A percentile compares a stretch with the other conserved stretches of the same genome.
Conservation (phyloP, 2,797 vertebrate genomes). For the Cossypha polioptera region DNA sequence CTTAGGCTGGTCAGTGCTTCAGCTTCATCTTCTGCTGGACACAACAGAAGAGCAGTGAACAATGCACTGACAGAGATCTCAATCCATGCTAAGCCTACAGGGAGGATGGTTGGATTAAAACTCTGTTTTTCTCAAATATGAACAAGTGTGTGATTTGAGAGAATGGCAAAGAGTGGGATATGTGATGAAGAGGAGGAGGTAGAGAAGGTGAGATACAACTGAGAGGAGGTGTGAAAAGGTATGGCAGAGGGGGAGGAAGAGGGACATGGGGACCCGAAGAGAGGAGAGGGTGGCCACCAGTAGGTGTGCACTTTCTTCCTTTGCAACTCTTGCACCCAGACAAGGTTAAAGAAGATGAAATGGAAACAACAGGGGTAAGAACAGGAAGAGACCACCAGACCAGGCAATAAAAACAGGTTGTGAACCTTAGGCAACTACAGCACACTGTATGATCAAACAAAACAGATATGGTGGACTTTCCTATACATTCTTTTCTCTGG, state of each 20-base stretch:
- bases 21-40: neutral
- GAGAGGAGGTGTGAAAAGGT: neutral
- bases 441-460: neutral
- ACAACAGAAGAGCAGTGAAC: neutral
- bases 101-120: neutral
- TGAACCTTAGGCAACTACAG: neutral
- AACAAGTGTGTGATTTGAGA: neutral
- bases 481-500: neutral
- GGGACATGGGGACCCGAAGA: neutral
- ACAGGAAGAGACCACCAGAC: neutral
- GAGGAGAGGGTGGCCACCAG: neutral
- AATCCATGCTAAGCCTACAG: rapidly evolving
- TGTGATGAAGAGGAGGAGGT: neutral
- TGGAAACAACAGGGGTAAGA: neutral
- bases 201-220: neutral
- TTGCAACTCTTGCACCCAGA: neutral
- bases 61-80: neutral
- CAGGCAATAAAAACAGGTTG: neutral
- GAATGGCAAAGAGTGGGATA: neutral
- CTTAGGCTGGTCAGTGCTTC: neutral
- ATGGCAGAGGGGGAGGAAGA: neutral
- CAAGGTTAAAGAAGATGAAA: neutral
- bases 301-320: neutral
- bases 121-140: neutral
- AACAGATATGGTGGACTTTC: neutral